phyloP scores from a whole-genome alignment of 2,888 invertebrate genomes.

The Macropis europaea region DNA sequence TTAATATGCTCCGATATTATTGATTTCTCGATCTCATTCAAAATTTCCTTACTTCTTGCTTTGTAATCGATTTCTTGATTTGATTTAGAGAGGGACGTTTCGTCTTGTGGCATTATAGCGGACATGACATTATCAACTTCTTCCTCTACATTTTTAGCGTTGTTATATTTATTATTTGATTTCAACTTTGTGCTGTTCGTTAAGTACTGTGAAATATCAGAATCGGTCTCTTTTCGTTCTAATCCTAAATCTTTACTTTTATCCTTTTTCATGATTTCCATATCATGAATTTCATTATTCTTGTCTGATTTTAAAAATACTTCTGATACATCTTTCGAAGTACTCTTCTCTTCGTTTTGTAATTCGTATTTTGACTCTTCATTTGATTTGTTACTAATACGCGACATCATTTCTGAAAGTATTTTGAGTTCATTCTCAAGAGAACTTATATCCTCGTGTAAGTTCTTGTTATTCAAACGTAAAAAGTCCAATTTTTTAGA shows the following conservation, averaged over 20 bases:
- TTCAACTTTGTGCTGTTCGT: slow-evolving; percentile 20
- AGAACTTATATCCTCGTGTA: slow-evolving; percentile 74
- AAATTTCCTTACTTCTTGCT: slow-evolving; percentile 71
- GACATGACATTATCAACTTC: slow-evolving; percentile 53
- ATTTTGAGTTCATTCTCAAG: slow-evolving; percentile 74
- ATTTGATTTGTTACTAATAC: slow-evolving; percentile 71
- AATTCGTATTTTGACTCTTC: slow-evolving; percentile 57
- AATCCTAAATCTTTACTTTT: slow-evolving; percentile 2
- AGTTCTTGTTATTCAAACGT: slow-evolving; percentile 73
- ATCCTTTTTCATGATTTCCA: background rate
- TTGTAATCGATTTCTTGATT: slow-evolving; percentile 70
- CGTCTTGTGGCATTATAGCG: slow-evolving; percentile 44
- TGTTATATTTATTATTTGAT: slow-evolving; percentile 6
- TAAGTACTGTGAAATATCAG: slow-evolving; percentile 10
- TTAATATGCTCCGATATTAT: slow-evolving; percentile 71
- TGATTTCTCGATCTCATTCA: slow-evolving; percentile 74
- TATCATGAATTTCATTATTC: slow-evolving; percentile 19
- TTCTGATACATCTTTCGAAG: slow-evolving; percentile 71
- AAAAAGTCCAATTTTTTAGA: slow-evolving; percentile 69
- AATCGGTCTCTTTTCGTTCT: background rate
- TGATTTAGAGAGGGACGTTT: slow-evolving; percentile 30
- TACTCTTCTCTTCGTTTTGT: slow-evolving; percentile 54
- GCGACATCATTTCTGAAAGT: slow-evolving; percentile 76
- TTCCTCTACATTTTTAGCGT: slow-evolving; percentile 35
- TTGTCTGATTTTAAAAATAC: slow-evolving; percentile 49